Conservation (phyloP, 2,888 invertebrate genomes). For the Himalopsyche japonica region DNA sequence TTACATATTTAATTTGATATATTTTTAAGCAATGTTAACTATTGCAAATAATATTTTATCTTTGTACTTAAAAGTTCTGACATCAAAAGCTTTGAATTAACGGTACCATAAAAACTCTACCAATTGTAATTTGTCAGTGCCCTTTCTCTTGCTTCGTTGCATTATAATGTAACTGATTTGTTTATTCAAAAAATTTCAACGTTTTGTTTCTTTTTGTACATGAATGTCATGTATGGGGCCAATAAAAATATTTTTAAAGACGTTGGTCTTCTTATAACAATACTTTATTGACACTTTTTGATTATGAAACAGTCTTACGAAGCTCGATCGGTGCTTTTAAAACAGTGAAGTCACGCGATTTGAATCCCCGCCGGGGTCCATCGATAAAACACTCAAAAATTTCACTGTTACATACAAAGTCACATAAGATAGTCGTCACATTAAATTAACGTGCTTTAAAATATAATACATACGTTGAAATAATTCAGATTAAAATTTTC, state of each 20-base stretch:
- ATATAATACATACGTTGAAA: not conserved
- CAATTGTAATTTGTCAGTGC: no score
- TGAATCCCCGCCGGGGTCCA: not conserved
- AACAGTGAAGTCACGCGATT: slow-evolving; percentile 10
- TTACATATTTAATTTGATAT: no score
- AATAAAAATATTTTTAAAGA: not conserved
- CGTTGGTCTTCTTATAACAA: not conserved
- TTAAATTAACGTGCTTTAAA: not conserved
- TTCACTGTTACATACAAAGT: not conserved
- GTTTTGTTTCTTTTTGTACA: no score
- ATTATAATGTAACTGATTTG: no score
- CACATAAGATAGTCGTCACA: not conserved
- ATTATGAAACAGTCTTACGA: slow-evolving; percentile 1
- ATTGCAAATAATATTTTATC: no score
- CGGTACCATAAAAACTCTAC: no score
- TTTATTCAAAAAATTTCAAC: no score
- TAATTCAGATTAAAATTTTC: not conserved
- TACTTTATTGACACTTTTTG: slow-evolving; percentile 2
- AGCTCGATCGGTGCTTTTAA: not conserved
- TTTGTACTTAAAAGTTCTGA: no score
- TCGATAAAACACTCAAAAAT: slow-evolving; percentile 1
- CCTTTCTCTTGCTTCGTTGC: no score
- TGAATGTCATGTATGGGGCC: not conserved
- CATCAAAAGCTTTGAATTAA: no score
- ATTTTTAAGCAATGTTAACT: no score